A percentile compares a stretch with the other conserved stretches of the same genome.
phyloP scores from a whole-genome alignment of 2,113 vertebrate species.

The Sorex araneus region DNA sequence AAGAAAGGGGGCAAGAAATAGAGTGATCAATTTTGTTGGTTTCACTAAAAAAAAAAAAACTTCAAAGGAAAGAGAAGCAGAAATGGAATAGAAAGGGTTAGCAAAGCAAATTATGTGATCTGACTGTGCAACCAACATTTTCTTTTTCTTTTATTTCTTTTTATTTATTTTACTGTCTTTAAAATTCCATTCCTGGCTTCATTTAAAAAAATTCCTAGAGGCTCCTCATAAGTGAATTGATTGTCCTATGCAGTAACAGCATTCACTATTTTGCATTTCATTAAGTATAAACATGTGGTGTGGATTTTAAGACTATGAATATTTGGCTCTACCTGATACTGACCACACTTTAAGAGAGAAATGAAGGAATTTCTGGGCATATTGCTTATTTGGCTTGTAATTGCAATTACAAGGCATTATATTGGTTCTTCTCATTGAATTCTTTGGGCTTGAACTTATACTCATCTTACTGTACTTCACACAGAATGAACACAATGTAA shows the following conservation, averaged over 20 bases:
- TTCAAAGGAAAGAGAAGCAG: conserved; percentile 1
- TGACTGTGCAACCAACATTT: neutral
- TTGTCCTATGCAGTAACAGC: neutral
- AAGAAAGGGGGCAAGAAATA: neutral
- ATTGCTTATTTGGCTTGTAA: neutral
- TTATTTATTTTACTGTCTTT: neutral
- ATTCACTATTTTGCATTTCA: neutral
- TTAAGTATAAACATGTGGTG: neutral
- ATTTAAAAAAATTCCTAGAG: neutral
- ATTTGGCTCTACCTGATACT: neutral
- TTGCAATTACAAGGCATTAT: neutral
- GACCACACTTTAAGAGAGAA: neutral
- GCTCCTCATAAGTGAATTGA: neutral
- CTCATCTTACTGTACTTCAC: neutral
- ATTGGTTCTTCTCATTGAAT: neutral
- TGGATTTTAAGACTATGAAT: conserved; percentile 4
- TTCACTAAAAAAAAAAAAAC: neutral
- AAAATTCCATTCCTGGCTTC: conserved; percentile 6
- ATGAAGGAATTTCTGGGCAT: neutral
- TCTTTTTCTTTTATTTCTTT: neutral
- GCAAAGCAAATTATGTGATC: conserved; percentile 6
- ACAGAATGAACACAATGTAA: neutral
- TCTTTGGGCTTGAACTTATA: neutral
- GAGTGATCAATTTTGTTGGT: too few relatives aligned
- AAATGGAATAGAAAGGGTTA: conserved; percentile 10